A percentile compares a stretch with the other conserved stretches of the same genome.
These are phyloP conservation scores for Andrena bucephala DNA, from an alignment of 2,888 invertebrate genomes.

Conservation along the genomic window DNA sequence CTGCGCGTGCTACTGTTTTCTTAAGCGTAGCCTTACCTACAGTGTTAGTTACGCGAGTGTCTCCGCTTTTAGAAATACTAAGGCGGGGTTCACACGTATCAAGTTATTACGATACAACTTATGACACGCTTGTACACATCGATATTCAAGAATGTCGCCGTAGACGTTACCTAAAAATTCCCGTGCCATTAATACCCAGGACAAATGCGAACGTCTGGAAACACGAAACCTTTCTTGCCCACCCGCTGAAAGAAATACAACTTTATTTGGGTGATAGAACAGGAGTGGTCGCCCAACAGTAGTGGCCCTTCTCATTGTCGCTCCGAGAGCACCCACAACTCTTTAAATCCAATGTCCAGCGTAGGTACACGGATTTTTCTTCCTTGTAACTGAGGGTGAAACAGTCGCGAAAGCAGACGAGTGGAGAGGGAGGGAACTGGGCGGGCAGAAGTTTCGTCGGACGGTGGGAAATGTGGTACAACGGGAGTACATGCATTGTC, in stretches of 20 bases:
- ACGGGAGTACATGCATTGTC: constrained; percentile 41
- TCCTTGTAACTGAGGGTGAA: constrained; percentile 35
- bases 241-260: constrained; percentile 33
- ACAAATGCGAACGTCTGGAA: background rate
- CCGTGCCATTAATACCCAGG: background rate
- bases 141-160: background rate
- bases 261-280: constrained; percentile 49
- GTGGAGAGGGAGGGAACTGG: constrained; percentile 35
- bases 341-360: constrained; percentile 32
- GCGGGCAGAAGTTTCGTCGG: constrained; percentile 38
- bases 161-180: background rate
- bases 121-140: no score
- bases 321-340: constrained; percentile 31
- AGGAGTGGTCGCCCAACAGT: constrained; percentile 44
- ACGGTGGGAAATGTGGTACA: constrained; percentile 17
- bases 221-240: background rate
- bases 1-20: constrained; percentile 1
- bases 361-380: constrained; percentile 47
- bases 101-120: no score
- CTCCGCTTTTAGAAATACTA: no score
- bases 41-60: no score
- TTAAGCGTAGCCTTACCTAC: constrained; percentile 6
- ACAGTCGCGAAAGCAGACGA: background rate
- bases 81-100: no score
- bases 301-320: constrained; percentile 54